Conservation (phyloP, 1,140 invertebrate species). For the Lucilia sericata region DNA sequence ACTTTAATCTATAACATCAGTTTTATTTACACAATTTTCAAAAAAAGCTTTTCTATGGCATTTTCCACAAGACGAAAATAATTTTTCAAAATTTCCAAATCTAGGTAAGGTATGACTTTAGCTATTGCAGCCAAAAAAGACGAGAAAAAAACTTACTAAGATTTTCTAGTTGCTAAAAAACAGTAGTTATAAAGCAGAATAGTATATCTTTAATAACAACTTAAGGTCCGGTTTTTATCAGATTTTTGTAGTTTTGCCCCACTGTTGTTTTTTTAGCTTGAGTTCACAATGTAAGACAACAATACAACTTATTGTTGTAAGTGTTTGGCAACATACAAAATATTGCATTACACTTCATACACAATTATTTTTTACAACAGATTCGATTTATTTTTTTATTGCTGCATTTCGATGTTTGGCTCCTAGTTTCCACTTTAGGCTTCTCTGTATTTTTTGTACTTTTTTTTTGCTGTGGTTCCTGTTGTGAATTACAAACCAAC, state of each 20-base stretch:
- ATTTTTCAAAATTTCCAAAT: background rate
- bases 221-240: too few species aligned
- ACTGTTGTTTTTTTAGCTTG: too few species aligned
- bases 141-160: too few species aligned
- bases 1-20: background rate
- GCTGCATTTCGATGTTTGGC: background rate
- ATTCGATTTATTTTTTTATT: background rate
- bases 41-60: background rate
- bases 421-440: background rate
- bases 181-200: too few species aligned
- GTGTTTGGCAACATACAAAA: conserved; percentile 3
- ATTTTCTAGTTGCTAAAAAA: too few species aligned
- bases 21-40: background rate
- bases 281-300: background rate
- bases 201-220: too few species aligned
- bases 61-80: background rate
- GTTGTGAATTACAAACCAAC: background rate
- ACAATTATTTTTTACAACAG: background rate
- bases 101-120: too few species aligned
- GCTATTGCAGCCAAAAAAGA: too few species aligned
- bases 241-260: too few species aligned
- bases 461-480: background rate
- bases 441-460: background rate
- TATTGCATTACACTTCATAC: conserved; percentile 21
- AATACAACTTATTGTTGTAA: background rate